These are phyloP conservation scores for Subacronicta megacephala DNA, from an alignment of 2,888 invertebrate species.

Conservation along the genomic window DNA sequence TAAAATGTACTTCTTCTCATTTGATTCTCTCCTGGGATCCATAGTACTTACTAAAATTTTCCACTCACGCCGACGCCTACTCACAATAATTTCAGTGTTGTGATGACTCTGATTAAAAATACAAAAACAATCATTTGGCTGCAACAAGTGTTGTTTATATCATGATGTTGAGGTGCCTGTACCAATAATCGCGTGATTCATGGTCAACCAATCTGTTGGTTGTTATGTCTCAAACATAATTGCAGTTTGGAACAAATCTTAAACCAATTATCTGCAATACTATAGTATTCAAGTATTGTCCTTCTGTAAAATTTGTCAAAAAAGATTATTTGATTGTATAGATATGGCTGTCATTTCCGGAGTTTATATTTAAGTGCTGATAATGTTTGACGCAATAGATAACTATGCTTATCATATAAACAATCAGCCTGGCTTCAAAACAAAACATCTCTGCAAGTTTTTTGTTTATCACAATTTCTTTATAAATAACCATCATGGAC, in stretches of 20 bases:
- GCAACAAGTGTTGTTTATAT: background rate
- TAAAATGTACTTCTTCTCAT: background rate
- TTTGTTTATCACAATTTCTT: no score
- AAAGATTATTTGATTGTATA: background rate
- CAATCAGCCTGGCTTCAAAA: background rate
- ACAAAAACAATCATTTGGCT: no score
- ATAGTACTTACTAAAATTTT: no score
- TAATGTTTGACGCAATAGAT: constrained; percentile 11
- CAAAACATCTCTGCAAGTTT: no score
- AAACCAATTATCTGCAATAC: no score
- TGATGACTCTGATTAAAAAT: background rate
- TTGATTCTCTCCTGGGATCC: no score
- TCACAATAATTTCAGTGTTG: background rate
- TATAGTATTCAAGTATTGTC: no score
- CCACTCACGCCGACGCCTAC: background rate
- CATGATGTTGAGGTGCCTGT: background rate
- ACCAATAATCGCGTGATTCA: background rate
- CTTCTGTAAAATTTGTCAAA: no score
- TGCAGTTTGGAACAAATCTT: no score
- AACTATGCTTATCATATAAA: constrained; percentile 8
- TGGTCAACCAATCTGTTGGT: background rate
- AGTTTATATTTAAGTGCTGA: background rate
- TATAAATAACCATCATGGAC: no score
- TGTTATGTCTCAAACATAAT: background rate
- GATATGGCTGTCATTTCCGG: constrained; percentile 7